Evolutionary conservation across 2,888 invertebrate genomes (phyloP).

Genomic region (Lepidochrysops patricia): DNA sequence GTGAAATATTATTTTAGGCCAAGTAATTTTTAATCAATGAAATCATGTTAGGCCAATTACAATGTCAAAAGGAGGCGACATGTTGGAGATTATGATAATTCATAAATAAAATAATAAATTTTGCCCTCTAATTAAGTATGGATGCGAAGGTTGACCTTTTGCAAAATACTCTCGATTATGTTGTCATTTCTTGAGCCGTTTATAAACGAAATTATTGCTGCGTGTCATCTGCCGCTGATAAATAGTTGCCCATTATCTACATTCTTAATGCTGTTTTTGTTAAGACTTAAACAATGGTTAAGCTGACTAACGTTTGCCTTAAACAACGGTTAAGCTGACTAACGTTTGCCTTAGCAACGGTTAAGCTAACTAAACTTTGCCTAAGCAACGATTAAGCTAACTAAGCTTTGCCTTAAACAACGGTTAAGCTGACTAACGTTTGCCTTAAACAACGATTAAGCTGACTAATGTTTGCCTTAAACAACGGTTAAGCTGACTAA

Average conservation of each 20-base stretch:
- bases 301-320: not conserved
- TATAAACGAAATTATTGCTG: not conserved
- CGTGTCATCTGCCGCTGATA: constrained; percentile 1
- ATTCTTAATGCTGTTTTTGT: not conserved
- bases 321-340: not conserved
- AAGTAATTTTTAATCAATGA: not conserved
- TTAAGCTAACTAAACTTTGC: too few species aligned
- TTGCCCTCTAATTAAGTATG: not conserved
- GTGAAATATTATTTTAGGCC: not conserved
- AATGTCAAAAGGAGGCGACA: not conserved
- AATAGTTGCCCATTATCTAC: not conserved
- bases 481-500: too few species aligned
- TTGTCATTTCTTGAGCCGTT: constrained; percentile 8
- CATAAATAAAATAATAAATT: not conserved
- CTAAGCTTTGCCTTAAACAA: too few species aligned
- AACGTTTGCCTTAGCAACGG: too few species aligned
- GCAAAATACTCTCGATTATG: not conserved
- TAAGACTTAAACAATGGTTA: not conserved
- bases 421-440: not conserved
- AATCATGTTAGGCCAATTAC: not conserved
- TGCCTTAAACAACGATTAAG: not conserved
- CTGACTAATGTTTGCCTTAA: too few species aligned
- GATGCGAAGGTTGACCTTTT: not conserved
- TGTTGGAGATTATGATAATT: not conserved
- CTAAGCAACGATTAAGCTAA: too few species aligned